A percentile compares a stretch with the other conserved stretches of the same genome.
These are phyloP conservation scores for Knipowitschia caucasica DNA, from an alignment of 2,797 vertebrate species.

Conservation along the genomic window DNA sequence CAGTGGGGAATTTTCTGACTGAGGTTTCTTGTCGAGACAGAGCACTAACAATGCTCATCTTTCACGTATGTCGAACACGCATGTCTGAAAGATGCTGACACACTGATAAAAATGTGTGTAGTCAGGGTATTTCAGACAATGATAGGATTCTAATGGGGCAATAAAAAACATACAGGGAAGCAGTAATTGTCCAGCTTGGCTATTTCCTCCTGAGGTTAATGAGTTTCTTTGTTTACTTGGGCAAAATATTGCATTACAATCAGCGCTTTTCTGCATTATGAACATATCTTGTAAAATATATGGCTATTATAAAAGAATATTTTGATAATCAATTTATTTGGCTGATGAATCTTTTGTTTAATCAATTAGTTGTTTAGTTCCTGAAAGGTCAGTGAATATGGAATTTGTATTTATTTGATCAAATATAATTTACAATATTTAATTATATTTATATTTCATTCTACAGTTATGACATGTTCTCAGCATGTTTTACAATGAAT, in stretches of 20 bases:
- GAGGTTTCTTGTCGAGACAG: neutral
- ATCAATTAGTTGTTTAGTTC: no score
- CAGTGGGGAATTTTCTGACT: neutral
- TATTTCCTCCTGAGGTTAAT: neutral
- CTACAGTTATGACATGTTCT: no score
- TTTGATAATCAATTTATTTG: no score
- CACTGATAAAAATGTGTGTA: neutral
- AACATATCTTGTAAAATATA: neutral
- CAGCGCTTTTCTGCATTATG: neutral
- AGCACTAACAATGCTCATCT: neutral
- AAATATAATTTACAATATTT: no score
- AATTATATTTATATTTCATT: no score
- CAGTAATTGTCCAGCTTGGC: conserved; percentile 4
- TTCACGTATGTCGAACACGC: neutral
- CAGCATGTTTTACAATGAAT: no score
- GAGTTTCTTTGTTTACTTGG: neutral
- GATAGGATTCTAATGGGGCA: neutral
- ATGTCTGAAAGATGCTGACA: neutral
- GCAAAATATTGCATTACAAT: neutral
- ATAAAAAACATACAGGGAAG: conserved; percentile 15
- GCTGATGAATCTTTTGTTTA: no score
- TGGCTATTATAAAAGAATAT: no score
- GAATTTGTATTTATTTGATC: no score
- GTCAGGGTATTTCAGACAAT: conserved; percentile 6
- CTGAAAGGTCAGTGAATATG: no score